Conservation (phyloP, 23 tunicate genomes). For the Trididemnum nubilum region DNA sequence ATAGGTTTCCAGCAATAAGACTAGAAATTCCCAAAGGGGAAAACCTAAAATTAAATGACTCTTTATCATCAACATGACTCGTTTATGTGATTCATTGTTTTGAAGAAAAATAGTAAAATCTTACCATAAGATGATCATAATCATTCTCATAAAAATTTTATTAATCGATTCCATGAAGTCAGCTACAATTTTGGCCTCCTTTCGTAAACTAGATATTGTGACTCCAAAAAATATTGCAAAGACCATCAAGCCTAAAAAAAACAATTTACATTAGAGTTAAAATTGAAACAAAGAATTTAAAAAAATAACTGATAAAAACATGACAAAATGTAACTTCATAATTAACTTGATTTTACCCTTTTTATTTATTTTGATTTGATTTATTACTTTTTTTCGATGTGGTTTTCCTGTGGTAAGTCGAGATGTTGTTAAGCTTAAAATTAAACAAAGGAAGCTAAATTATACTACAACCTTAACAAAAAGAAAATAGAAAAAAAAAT, state of each 20-base stretch:
- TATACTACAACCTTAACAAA: too few species aligned
- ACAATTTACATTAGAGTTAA: not conserved
- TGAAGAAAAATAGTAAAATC: conserved; percentile 18
- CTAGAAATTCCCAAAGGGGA: conserved; percentile 89
- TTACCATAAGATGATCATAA: conserved; percentile 69
- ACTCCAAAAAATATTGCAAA: conserved; percentile 79
- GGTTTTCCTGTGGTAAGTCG: too few species aligned
- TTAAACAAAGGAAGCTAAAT: too few species aligned
- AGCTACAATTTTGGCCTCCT: conserved; percentile 48
- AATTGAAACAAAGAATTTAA: not conserved
- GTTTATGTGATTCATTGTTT: too few species aligned
- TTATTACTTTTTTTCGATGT: too few species aligned
- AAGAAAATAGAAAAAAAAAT: too few species aligned
- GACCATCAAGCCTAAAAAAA: conserved; percentile 56
- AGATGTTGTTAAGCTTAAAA: too few species aligned
- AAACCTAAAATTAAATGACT: conserved; percentile 52
- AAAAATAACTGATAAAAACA: too few species aligned
- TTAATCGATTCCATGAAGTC: conserved; percentile 58
- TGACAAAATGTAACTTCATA: too few species aligned
- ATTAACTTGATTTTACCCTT: too few species aligned
- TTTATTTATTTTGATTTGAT: too few species aligned
- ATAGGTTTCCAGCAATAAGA: conserved; percentile 81
- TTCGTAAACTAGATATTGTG: conserved; percentile 53
- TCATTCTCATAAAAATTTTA: conserved; percentile 86
- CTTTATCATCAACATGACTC: too few species aligned